Conservation (phyloP, 2,888 invertebrate genomes). For the Melieria picta region DNA sequence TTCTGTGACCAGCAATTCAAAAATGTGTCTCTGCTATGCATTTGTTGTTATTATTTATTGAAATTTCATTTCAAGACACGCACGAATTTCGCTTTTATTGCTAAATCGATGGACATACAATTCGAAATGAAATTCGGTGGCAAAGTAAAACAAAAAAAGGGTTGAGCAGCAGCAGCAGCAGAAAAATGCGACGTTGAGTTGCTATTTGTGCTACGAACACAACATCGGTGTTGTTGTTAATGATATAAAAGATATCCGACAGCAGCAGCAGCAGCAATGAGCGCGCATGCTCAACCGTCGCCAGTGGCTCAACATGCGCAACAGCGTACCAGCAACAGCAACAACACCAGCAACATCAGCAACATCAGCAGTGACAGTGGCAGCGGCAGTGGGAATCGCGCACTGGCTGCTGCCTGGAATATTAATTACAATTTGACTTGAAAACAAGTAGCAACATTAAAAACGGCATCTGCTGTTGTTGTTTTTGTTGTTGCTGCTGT, state of each 20-base stretch:
- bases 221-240: not conserved
- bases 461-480: constrained; percentile 41
- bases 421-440: constrained; percentile 53
- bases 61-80: no score
- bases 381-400: constrained; percentile 51
- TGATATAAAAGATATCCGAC: constrained; percentile 16
- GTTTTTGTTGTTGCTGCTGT: constrained; percentile 12
- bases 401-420: constrained; percentile 51
- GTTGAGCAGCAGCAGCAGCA: no score
- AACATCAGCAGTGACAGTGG: constrained; percentile 20
- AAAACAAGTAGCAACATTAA: constrained; percentile 48
- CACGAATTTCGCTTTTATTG: no score
- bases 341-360: constrained; percentile 27
- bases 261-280: no score
- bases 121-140: no score
- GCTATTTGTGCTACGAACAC: not conserved
- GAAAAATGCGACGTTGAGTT: not conserved
- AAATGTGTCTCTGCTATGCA: no score
- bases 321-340: constrained; percentile 37
- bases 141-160: no score
- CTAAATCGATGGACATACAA: no score
- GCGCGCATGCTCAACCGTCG: no score
- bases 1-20: no score
- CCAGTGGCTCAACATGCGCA: no score
- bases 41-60: no score